Conservation (phyloP, 2,888 invertebrate species). For the Choristoneura rosaceana region DNA sequence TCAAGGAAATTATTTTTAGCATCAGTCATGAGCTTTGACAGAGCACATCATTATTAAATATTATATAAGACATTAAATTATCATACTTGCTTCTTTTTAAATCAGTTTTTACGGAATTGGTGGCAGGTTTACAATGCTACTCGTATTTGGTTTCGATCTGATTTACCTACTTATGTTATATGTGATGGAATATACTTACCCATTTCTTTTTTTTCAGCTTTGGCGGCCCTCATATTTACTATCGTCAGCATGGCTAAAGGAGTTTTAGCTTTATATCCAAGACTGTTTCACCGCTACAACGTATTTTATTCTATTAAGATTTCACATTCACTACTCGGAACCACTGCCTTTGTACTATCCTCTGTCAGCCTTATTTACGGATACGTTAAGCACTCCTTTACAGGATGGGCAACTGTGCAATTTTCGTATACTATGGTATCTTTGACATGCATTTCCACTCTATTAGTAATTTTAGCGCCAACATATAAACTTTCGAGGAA, state of each 20-base stretch:
- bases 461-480: constrained; percentile 44
- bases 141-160: neutral
- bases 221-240: constrained; percentile 49
- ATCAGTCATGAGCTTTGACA: neutral
- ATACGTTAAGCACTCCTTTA: constrained; percentile 49
- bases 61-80: neutral
- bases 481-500: constrained; percentile 41
- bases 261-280: constrained; percentile 45
- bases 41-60: neutral
- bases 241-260: constrained; percentile 50
- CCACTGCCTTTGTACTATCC: constrained; percentile 47
- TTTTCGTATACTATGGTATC: constrained; percentile 48
- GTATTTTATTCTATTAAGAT: constrained; percentile 45
- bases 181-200: too few relatives aligned
- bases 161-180: neutral
- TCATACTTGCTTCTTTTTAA: too few relatives aligned
- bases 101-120: too few relatives aligned
- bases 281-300: constrained; percentile 42
- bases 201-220: constrained; percentile 46
- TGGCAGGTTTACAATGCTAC: too few relatives aligned
- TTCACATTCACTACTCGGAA: constrained; percentile 48
- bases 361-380: constrained; percentile 50
- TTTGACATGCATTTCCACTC: constrained; percentile 46
- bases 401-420: constrained; percentile 48
- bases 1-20: neutral